Evolutionary conservation across 2,113 vertebrate genomes (phyloP).

Genomic region (Smithornis capensis): DNA sequence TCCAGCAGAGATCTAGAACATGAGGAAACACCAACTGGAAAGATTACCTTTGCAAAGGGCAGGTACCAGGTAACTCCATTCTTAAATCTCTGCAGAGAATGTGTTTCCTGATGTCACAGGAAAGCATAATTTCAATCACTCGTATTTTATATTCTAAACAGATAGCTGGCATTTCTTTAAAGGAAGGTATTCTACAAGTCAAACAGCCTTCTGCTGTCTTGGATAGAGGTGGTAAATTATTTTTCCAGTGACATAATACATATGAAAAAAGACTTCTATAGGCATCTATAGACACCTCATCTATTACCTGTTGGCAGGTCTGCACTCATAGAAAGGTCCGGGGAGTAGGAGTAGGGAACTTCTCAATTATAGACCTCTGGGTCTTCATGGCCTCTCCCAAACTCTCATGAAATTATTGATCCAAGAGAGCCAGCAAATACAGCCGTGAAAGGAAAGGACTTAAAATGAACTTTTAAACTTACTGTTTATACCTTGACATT

Average conservation of each 20-base stretch:
- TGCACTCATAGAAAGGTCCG: background rate
- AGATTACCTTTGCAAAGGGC: background rate
- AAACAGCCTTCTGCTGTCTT: background rate
- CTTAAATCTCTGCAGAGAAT: background rate
- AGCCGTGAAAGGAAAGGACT: background rate
- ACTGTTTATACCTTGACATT: background rate
- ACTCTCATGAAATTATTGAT: background rate
- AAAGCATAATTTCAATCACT: background rate
- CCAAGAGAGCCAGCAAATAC: background rate
- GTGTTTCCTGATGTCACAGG: background rate
- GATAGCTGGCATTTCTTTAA: background rate
- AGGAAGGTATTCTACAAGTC: background rate
- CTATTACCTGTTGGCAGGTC: background rate
- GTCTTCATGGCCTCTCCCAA: background rate
- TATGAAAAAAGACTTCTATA: background rate
- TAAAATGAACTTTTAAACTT: background rate
- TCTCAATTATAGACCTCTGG: background rate
- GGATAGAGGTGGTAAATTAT: background rate
- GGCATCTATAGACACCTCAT: background rate
- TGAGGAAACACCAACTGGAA: fast-evolving
- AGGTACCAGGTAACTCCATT: background rate
- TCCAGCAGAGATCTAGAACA: background rate
- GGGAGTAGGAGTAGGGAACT: background rate
- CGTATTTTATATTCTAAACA: background rate
- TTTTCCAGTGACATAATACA: background rate